A percentile compares a stretch with the other conserved stretches of the same genome.
Conservation (phyloP, 2,888 invertebrate genomes). For the Apamea crenata region DNA sequence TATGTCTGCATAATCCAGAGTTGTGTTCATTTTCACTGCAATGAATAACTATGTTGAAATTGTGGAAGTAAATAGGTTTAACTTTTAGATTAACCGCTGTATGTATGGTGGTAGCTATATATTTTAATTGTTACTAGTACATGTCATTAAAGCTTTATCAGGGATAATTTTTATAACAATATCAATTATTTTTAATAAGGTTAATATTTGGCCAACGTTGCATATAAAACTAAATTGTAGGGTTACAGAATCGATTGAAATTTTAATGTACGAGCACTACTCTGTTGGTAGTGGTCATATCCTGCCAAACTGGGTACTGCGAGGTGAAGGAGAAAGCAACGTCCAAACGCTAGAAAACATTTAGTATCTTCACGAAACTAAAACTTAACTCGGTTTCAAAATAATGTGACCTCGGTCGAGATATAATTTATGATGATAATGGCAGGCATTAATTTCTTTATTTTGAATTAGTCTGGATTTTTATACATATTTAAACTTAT, state of each 20-base stretch:
- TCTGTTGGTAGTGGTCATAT: background rate
- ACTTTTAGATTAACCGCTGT: background rate
- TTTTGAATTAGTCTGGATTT: too few relatives aligned
- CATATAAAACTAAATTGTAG: background rate
- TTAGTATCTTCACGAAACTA: background rate
- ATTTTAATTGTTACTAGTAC: background rate
- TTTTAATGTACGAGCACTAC: background rate
- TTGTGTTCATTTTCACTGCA: background rate
- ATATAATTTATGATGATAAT: background rate
- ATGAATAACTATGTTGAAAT: background rate
- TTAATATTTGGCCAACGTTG: too few relatives aligned
- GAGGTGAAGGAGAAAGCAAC: background rate
- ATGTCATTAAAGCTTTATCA: background rate
- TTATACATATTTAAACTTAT: too few relatives aligned
- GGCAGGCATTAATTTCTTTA: too few relatives aligned
- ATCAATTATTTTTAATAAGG: conserved; percentile 26
- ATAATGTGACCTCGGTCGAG: too few relatives aligned
- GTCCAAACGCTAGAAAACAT: background rate
- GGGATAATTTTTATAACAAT: background rate
- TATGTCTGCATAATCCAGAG: background rate
- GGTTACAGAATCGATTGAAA: background rate
- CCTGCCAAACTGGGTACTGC: background rate
- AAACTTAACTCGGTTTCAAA: background rate
- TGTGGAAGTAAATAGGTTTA: background rate
- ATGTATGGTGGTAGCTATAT: background rate